Evolutionary conservation across 2,113 vertebrate species (phyloP).

Genomic region (Paradoxurus hermaphroditus): DNA sequence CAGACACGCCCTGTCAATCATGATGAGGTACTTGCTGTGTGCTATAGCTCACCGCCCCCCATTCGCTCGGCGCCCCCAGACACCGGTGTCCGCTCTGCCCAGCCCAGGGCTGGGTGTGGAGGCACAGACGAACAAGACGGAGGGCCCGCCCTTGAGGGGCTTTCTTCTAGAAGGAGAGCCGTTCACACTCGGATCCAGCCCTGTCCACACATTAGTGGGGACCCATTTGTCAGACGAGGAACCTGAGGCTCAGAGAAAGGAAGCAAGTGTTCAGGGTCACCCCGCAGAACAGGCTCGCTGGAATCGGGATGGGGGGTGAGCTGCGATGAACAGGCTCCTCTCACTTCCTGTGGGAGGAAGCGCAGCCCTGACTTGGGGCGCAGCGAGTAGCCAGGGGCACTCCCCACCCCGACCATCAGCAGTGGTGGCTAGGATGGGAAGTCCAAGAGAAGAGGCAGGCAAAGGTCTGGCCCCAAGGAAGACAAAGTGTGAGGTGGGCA

Average conservation of each 20-base stretch:
- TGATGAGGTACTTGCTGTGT: rapidly evolving
- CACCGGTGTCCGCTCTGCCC: neutral
- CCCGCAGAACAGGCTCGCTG: neutral
- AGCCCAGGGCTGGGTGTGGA: neutral
- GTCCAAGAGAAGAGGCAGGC: neutral
- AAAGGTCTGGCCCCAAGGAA: neutral
- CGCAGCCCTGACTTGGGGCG: neutral
- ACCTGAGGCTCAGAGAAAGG: neutral
- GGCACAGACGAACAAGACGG: neutral
- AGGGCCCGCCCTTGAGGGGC: neutral
- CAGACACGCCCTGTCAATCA: neutral
- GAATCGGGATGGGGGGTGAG: neutral
- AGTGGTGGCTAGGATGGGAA: too few relatives aligned
- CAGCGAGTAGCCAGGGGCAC: neutral
- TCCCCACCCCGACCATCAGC: neutral
- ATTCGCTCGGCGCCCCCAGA: neutral
- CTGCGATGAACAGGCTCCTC: neutral
- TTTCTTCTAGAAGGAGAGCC: neutral
- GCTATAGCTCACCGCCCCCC: rapidly evolving
- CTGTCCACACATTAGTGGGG: neutral
- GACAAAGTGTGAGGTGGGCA: neutral
- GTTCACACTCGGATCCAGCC: neutral
- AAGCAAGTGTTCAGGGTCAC: neutral
- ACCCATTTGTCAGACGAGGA: neutral
- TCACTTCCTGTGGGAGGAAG: neutral